Conservation (phyloP, 1,140 invertebrate genomes). For the Meloidogyne exigua region DNA sequence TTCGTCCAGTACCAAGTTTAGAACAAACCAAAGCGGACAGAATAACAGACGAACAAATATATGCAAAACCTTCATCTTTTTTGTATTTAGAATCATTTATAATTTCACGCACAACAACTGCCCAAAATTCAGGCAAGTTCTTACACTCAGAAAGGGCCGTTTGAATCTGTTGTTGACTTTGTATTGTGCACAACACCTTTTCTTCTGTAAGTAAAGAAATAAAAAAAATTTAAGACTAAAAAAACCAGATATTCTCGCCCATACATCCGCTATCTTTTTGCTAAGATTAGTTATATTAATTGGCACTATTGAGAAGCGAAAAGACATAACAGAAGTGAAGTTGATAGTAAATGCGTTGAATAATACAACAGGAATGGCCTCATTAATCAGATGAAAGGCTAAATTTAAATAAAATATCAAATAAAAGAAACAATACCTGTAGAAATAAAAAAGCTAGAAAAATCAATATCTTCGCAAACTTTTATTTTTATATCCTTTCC, state of each 20-base stretch:
- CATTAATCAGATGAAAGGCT: conserved; percentile 48
- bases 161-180: conserved; percentile 7
- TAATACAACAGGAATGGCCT: conserved; percentile 52
- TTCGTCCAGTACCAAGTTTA: conserved; percentile 38
- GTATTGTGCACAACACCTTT: background rate
- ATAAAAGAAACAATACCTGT: conserved; percentile 33
- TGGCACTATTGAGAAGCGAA: conserved; percentile 39
- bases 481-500: conserved; percentile 19
- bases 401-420: conserved; percentile 38
- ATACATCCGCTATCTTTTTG: conserved; percentile 40
- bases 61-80: conserved; percentile 49
- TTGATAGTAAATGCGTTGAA: conserved; percentile 53
- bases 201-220: background rate
- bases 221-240: conserved; percentile 6
- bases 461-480: conserved; percentile 41
- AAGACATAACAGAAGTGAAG: conserved; percentile 50
- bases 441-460: conserved; percentile 41
- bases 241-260: conserved; percentile 21
- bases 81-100: conserved; percentile 29
- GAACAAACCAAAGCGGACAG: conserved; percentile 50
- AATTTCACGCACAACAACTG: conserved; percentile 33
- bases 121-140: conserved; percentile 43
- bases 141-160: conserved; percentile 26
- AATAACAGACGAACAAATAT: conserved; percentile 51
- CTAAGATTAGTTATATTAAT: conserved; percentile 32